Percentiles rank a stretch among this genome's conserved stretches.
These are phyloP conservation scores for Loripinus fragilis DNA, from an alignment of 2,888 invertebrate species.

Conservation along the genomic window DNA sequence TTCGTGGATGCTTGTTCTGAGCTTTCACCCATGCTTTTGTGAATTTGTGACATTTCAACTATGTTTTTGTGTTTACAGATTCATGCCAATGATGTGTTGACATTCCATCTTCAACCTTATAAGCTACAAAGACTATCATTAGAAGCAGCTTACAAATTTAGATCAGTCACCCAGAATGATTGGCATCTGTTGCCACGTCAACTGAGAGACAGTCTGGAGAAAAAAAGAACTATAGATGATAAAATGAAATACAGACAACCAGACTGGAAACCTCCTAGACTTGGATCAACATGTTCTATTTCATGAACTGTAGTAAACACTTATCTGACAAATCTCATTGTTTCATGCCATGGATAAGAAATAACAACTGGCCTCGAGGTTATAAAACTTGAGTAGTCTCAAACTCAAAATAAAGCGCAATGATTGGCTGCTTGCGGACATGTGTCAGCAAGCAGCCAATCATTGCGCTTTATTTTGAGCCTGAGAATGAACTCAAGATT, in stretches of 20 bases:
- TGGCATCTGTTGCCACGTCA: constrained; percentile 59
- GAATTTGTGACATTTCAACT: too few species aligned
- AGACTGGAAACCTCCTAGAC: constrained; percentile 1
- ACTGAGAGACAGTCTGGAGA: constrained; percentile 53
- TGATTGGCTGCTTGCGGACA: too few species aligned
- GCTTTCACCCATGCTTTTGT: too few species aligned
- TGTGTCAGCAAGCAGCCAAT: too few species aligned
- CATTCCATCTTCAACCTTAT: constrained; percentile 68
- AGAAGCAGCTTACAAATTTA: constrained; percentile 59
- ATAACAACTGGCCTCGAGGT: too few species aligned
- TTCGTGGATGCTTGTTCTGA: too few species aligned
- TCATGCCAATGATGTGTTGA: constrained; percentile 67
- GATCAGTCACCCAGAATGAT: constrained; percentile 33
- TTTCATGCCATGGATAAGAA: too few species aligned
- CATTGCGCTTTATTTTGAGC: too few species aligned
- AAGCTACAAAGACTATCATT: constrained; percentile 70
- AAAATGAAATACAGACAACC: neutral
- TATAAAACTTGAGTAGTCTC: too few species aligned
- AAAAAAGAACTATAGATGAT: constrained; percentile 35
- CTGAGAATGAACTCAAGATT: too few species aligned
- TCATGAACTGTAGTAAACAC: constrained; percentile 21
- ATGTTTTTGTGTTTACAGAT: constrained; percentile 56
- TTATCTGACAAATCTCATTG: too few species aligned
- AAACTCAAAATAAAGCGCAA: too few species aligned
- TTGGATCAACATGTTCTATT: constrained; percentile 33